Evolutionary conservation across 2,797 vertebrate genomes (phyloP).

Genomic region (Crocidura indochinensis): DNA sequence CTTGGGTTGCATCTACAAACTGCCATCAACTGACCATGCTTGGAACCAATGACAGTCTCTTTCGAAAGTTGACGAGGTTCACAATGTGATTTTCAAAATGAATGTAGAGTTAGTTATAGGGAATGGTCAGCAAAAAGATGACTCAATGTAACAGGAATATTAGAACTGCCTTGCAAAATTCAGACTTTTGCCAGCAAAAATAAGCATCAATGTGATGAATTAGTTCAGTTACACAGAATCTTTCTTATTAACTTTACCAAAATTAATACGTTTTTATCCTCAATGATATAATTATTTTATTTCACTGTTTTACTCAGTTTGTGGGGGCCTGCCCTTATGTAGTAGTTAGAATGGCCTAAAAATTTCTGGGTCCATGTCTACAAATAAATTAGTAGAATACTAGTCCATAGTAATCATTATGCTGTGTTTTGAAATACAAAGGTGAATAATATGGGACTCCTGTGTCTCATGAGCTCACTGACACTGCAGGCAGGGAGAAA

Average conservation of each 20-base stretch:
- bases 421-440: constrained; percentile 63
- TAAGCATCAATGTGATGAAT: constrained; percentile 72
- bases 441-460: constrained; percentile 7
- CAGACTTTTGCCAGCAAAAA: constrained; percentile 55
- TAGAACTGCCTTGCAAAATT: constrained; percentile 25
- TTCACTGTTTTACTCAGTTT: constrained; percentile 74
- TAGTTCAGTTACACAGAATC: constrained; percentile 76
- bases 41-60: constrained; percentile 6
- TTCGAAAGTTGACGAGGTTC: constrained; percentile 56
- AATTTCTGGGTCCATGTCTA: constrained; percentile 69
- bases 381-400: constrained; percentile 66
- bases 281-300: constrained; percentile 78
- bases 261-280: constrained; percentile 74
- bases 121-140: constrained; percentile 53
- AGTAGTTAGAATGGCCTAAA: constrained; percentile 73
- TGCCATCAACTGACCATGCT: neutral
- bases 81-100: constrained; percentile 16
- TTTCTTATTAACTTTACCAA: constrained; percentile 77
- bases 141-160: constrained; percentile 39
- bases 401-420: constrained; percentile 52
- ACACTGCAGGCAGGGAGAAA: neutral
- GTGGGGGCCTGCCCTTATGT: constrained; percentile 60
- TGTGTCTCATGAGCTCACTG: constrained; percentile 40
- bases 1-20: neutral
- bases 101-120: neutral